Conservation (phyloP, 2,888 invertebrate species). For the Morinoia aosen region DNA sequence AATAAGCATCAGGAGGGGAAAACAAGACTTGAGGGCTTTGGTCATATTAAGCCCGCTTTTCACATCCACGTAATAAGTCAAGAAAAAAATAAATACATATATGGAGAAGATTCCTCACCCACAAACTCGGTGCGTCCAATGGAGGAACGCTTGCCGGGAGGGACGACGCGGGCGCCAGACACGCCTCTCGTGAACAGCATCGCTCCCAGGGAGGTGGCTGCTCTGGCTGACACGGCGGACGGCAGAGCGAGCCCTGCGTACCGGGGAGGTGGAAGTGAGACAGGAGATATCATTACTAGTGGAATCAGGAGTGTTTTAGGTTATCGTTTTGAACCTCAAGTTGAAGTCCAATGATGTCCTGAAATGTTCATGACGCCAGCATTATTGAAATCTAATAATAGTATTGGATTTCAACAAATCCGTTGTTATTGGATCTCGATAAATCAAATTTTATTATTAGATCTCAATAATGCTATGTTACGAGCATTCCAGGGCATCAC, state of each 20-base stretch:
- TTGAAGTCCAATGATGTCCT: too few relatives aligned
- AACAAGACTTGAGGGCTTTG: too few relatives aligned
- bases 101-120: background rate
- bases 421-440: too few relatives aligned
- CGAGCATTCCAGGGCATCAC: too few relatives aligned
- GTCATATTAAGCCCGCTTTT: too few relatives aligned
- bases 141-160: slow-evolving; percentile 69
- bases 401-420: too few relatives aligned
- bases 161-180: slow-evolving; percentile 80
- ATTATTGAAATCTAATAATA: too few relatives aligned
- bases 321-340: background rate
- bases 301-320: background rate
- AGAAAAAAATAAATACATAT: too few relatives aligned
- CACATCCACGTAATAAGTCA: background rate
- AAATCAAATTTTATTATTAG: too few relatives aligned
- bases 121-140: slow-evolving; percentile 20
- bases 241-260: slow-evolving; percentile 73
- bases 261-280: background rate
- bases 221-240: slow-evolving; percentile 70
- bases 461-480: too few relatives aligned
- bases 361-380: too few relatives aligned
- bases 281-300: background rate
- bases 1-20: too few relatives aligned
- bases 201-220: slow-evolving; percentile 79
- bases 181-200: slow-evolving; percentile 82